Conservation (phyloP, 2,797 vertebrate species). For the Eremophila alpestris region DNA sequence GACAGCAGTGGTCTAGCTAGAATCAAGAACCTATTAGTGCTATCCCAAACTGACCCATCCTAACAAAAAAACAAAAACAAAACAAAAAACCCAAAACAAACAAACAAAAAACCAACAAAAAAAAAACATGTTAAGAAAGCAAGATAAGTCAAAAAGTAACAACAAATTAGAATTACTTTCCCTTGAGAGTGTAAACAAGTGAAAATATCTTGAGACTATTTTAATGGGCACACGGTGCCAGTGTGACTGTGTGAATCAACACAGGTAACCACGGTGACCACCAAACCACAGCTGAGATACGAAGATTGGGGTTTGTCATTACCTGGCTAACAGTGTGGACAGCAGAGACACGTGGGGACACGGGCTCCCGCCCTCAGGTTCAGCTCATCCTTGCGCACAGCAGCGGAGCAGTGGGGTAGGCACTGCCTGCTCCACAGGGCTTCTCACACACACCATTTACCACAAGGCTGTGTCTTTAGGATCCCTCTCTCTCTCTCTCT, state of each 20-base stretch:
- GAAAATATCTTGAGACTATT: not conserved
- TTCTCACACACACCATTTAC: not conserved
- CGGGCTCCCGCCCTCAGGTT: not conserved
- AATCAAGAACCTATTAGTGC: not conserved
- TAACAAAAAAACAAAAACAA: not conserved
- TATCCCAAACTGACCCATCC: not conserved
- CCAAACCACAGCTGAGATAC: not conserved
- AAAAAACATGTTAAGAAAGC: not conserved
- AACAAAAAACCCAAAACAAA: too few species aligned
- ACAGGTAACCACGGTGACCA: not conserved
- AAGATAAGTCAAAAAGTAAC: not conserved
- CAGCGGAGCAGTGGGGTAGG: not conserved
- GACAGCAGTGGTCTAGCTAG: not conserved
- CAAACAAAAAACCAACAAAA: too few species aligned
- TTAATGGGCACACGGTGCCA: not conserved
- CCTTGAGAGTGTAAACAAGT: not conserved
- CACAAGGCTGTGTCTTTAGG: not conserved
- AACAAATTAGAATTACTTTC: not conserved
- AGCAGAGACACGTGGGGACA: not conserved
- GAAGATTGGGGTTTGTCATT: not conserved
- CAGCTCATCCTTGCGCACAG: accelerated
- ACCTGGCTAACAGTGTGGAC: not conserved
- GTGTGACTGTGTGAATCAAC: not conserved
- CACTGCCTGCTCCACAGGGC: not conserved
- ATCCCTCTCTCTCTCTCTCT: not conserved